Evolutionary conservation across 64 coral and sea anemone species (phyloP), one percentile per base, ranked within the genome.

Genomic region (Exaiptasia diaphana): DNA sequence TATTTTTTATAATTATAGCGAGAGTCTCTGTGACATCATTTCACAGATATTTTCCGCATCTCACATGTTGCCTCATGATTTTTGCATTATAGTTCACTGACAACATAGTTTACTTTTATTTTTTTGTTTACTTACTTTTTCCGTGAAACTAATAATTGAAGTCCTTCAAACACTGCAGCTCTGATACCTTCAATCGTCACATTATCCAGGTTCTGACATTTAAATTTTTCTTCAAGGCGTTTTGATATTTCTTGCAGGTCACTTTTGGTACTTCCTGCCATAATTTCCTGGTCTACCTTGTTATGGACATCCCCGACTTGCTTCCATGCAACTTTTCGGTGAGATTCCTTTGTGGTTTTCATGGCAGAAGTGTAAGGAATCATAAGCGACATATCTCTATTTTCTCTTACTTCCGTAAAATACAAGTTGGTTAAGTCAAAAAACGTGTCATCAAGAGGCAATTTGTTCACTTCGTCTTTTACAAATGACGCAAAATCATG

Each of bases 401-500:
- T 41, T 28, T 87, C 36, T 49, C 28, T 64, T 10, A 65, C 45
- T 28, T 53, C 41, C 9, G 39, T 1, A 27, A 93, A 81, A 29
- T 68, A 82, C 1, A 29, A 7, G 0, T 26, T n/a, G 1, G 71
- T 15, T 22, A 82, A 20, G 9, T 23, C 34, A 7, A 59, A 12
- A 32, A 93, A 76, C 2, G 81, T 60, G 6, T 82, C 83, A 68
- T 74, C 76, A 1, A 58, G 54, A 17, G 27, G 37, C 74, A 54
- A 18, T 20, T 34, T 4, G 0, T 9, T 37, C 37, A 59, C 31
- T 5, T 77, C 39, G 15, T 87, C 38, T 53, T 40, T 69, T 4
- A 82, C 77, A 56, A 93, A 81, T 29, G 37, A 15, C 17, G 13
- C 36, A 45, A 87, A 87, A n/a, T 76, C 77, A n/a, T 82, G 22